A percentile compares a stretch with the other conserved stretches of the same genome.
Conservation (phyloP, 2,888 invertebrate species). For the Carterocephalus palaemon region DNA sequence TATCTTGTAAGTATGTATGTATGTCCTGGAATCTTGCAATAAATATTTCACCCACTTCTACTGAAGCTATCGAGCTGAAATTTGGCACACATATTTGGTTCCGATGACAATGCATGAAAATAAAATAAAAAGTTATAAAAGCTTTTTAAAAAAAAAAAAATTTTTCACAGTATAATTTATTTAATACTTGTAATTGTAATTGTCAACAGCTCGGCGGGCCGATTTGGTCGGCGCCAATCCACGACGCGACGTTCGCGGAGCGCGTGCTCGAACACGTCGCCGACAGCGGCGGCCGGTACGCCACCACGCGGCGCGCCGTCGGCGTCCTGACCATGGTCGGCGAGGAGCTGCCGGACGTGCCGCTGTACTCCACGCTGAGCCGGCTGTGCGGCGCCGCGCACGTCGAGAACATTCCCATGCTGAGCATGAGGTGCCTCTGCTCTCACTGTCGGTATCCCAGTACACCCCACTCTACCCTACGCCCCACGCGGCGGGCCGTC, state of each 20-base stretch:
- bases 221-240: conserved; percentile 94
- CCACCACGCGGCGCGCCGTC: conserved; percentile 85
- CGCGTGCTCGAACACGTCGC: conserved; percentile 78
- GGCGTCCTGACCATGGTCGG: conserved; percentile 89
- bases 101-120: too few relatives aligned
- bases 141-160: conserved; percentile 13
- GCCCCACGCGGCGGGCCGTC: conserved; percentile 84
- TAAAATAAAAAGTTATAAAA: too few relatives aligned
- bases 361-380: conserved; percentile 92
- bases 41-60: too few relatives aligned
- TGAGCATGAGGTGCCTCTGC: conserved; percentile 84
- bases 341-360: conserved; percentile 91
- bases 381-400: conserved; percentile 86
- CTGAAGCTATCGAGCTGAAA: too few relatives aligned
- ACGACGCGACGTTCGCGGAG: conserved; percentile 87
- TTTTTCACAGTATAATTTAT: too few relatives aligned
- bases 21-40: too few relatives aligned
- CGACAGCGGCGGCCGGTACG: conserved; percentile 56
- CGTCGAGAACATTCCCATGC: conserved; percentile 83
- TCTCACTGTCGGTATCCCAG: too few relatives aligned
- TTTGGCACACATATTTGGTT: too few relatives aligned
- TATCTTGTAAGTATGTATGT: too few relatives aligned
- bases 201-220: conserved; percentile 91
- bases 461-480: too few relatives aligned
- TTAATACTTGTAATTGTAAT: too few relatives aligned